Percentiles rank a stretch among this genome's conserved stretches.
Evolutionary conservation across 2,888 invertebrate species (phyloP).

Genomic region (Epinotia brunnichana): DNA sequence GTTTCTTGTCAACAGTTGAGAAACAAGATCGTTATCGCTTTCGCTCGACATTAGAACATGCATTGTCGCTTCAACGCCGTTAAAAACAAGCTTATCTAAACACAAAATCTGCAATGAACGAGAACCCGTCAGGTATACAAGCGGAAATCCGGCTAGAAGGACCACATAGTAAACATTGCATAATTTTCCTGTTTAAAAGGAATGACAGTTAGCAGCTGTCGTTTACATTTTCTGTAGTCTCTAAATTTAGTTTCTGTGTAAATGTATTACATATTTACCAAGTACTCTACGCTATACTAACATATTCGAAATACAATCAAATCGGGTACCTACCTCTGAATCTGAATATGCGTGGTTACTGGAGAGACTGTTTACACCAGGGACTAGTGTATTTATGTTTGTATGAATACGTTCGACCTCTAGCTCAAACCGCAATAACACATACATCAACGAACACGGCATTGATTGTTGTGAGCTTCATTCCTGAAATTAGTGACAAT

Average conservation of each 20-base stretch:
- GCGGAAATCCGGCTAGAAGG: constrained; percentile 36
- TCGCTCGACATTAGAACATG: not conserved
- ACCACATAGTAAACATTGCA: constrained; percentile 13
- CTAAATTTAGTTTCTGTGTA: not conserved
- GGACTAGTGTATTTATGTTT: too few species aligned
- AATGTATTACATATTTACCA: not conserved
- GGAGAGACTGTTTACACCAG: too few species aligned
- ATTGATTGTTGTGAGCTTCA: not conserved
- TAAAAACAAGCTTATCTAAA: constrained; percentile 19
- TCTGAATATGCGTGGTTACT: too few species aligned
- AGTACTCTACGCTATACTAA: too few species aligned
- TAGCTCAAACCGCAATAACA: not conserved
- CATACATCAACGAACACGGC: not conserved
- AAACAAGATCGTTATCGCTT: constrained; percentile 15
- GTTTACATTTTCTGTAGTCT: not conserved
- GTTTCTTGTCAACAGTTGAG: constrained; percentile 6
- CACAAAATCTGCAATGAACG: constrained; percentile 7
- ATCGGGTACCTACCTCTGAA: too few species aligned
- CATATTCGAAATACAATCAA: too few species aligned
- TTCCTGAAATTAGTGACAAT: not conserved
- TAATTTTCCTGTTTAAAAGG: constrained; percentile 1
- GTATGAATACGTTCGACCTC: too few species aligned
- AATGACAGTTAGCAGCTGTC: constrained; percentile 12
- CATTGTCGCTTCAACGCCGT: constrained; percentile 22
- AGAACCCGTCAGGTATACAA: not conserved